A percentile compares a stretch with the other conserved stretches of the same genome.
phyloP scores from a whole-genome alignment of 2,888 invertebrate species.

The Drosophila stalkeri region DNA sequence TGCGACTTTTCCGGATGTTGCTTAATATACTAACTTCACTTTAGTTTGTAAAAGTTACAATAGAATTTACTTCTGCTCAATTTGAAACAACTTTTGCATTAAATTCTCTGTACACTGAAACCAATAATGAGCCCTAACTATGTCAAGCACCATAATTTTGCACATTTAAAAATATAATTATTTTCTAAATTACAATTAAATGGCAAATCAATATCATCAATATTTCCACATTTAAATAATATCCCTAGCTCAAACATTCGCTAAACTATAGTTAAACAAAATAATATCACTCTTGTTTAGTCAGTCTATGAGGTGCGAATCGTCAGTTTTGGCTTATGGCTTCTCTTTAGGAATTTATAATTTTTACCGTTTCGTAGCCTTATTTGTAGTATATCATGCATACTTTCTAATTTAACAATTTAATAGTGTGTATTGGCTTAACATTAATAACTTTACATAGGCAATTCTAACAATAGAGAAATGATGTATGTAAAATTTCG shows the following conservation, averaged over 20 bases:
- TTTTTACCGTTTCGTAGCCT: slow-evolving; percentile 1
- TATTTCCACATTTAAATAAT: neutral
- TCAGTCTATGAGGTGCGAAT: neutral
- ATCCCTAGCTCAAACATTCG: neutral
- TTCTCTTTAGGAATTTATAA: neutral
- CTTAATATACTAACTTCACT: neutral
- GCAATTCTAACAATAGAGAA: slow-evolving; percentile 31
- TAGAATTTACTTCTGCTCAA: too few species aligned
- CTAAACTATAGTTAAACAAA: neutral
- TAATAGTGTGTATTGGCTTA: neutral
- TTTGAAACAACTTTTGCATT: too few species aligned
- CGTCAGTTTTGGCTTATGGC: neutral
- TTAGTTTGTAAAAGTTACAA: too few species aligned
- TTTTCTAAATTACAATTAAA: neutral
- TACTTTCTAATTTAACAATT: slow-evolving; percentile 11
- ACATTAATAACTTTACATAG: slow-evolving; percentile 4
- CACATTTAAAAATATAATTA: too few species aligned
- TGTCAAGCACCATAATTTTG: too few species aligned
- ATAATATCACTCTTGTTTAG: neutral
- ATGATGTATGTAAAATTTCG: neutral
- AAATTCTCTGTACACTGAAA: too few species aligned
- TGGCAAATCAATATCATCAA: neutral
- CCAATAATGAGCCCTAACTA: too few species aligned
- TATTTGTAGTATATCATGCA: neutral
- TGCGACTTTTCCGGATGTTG: neutral